Conservation (phyloP, 2,113 vertebrate genomes). For the Phoenicopterus ruber region DNA sequence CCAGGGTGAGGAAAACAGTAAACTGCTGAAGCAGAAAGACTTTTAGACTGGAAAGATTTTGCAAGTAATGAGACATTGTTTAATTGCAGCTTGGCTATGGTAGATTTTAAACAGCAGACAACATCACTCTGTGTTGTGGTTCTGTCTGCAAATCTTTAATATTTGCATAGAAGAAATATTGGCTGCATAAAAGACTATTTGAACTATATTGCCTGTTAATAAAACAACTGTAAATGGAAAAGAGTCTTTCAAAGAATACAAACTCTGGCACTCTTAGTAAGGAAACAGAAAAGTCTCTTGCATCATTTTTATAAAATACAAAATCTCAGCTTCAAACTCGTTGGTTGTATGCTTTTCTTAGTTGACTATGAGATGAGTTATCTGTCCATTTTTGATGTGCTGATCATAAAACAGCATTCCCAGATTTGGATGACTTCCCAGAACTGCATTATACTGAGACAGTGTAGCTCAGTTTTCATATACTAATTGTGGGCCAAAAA, state of each 20-base stretch:
- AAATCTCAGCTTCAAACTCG: background rate
- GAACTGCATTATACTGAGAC: background rate
- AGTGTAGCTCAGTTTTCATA: background rate
- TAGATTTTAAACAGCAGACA: background rate
- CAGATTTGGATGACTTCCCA: constrained; percentile 10
- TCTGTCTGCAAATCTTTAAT: background rate
- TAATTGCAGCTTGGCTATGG: background rate
- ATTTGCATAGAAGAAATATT: background rate
- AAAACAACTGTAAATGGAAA: background rate
- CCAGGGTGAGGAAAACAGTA: background rate
- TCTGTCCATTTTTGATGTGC: background rate
- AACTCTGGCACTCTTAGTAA: background rate
- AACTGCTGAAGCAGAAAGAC: background rate
- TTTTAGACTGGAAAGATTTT: background rate
- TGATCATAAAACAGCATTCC: background rate
- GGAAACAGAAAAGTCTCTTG: background rate
- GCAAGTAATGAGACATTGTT: background rate
- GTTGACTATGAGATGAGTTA: background rate
- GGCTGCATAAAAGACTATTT: background rate
- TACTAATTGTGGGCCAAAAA: background rate
- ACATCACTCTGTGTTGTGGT: background rate
- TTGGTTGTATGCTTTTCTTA: background rate
- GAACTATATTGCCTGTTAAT: background rate
- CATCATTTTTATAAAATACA: background rate
- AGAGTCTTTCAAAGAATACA: background rate